phyloP scores from a whole-genome alignment of 2,113 vertebrate species.

The Phalacrocorax pelagicus region DNA sequence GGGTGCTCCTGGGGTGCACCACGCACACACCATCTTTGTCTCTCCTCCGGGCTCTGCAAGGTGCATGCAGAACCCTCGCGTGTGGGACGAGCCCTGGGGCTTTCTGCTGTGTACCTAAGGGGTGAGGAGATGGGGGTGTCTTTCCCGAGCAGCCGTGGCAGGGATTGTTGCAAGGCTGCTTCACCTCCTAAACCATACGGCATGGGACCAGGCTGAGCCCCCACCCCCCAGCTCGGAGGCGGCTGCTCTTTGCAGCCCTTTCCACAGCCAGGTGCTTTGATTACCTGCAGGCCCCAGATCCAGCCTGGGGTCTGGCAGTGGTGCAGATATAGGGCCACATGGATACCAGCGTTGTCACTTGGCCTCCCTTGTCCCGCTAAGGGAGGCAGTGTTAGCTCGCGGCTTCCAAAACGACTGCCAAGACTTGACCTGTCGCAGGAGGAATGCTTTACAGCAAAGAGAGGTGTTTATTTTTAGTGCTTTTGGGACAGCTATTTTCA shows the following conservation, averaged over 20 bases:
- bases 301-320: not conserved
- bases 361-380: fast-evolving
- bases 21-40: fast-evolving
- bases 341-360: fast-evolving
- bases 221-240: too few species aligned
- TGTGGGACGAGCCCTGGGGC: fast-evolving
- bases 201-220: not conserved
- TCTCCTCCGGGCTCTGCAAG: not conserved
- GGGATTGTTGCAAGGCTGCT: fast-evolving
- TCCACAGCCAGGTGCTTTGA: fast-evolving
- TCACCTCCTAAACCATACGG: fast-evolving
- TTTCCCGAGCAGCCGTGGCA: fast-evolving
- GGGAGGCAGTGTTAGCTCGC: not conserved
- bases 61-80: fast-evolving
- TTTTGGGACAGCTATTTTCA: not conserved
- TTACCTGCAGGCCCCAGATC: not conserved
- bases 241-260: not conserved
- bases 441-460: not conserved
- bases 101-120: fast-evolving
- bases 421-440: not conserved
- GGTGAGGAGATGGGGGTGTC: not conserved
- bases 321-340: fast-evolving
- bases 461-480: not conserved
- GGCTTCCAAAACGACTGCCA: not conserved
- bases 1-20: not conserved